phyloP scores from a whole-genome alignment of 2,113 vertebrate genomes.

The Argyrosomus japonicus region DNA sequence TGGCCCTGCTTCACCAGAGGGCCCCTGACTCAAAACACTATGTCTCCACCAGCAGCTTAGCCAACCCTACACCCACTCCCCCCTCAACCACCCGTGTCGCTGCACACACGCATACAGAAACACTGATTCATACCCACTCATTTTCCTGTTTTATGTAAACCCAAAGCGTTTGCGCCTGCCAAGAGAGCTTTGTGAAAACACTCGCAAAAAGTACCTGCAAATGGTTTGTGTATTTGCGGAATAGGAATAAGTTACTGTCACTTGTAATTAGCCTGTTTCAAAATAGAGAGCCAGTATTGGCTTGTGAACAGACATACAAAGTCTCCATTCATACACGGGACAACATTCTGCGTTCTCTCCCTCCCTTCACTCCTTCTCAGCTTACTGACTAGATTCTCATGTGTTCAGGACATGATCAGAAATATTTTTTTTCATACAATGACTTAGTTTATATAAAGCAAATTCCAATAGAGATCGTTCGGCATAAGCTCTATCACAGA shows the following conservation, averaged over 20 bases:
- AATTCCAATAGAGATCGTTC: slow-evolving; percentile 60
- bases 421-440: slow-evolving; percentile 40
- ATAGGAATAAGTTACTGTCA: slow-evolving; percentile 79
- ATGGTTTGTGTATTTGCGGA: slow-evolving; percentile 82
- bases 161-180: slow-evolving; percentile 72
- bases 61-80: slow-evolving; percentile 10
- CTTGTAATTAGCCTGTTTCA: slow-evolving; percentile 78
- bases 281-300: slow-evolving; percentile 75
- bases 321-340: slow-evolving; percentile 76
- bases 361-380: slow-evolving; percentile 50
- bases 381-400: slow-evolving; percentile 65
- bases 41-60: slow-evolving; percentile 22
- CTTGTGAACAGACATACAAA: slow-evolving; percentile 70
- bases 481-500: slow-evolving; percentile 33
- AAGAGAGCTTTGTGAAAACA: slow-evolving; percentile 77
- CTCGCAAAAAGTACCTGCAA: slow-evolving; percentile 80
- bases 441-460: slow-evolving; percentile 31
- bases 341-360: slow-evolving; percentile 36
- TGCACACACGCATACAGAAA: slow-evolving; percentile 64
- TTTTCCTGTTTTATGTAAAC: slow-evolving; percentile 72
- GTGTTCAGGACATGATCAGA: slow-evolving; percentile 58
- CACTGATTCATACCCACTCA: slow-evolving; percentile 74
- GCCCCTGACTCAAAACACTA: slow-evolving; percentile 49
- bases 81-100: slow-evolving; percentile 55
- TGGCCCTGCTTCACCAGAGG: slow-evolving; percentile 50